Conservation (phyloP, 2,888 invertebrate species). For the Suillia variegata region DNA sequence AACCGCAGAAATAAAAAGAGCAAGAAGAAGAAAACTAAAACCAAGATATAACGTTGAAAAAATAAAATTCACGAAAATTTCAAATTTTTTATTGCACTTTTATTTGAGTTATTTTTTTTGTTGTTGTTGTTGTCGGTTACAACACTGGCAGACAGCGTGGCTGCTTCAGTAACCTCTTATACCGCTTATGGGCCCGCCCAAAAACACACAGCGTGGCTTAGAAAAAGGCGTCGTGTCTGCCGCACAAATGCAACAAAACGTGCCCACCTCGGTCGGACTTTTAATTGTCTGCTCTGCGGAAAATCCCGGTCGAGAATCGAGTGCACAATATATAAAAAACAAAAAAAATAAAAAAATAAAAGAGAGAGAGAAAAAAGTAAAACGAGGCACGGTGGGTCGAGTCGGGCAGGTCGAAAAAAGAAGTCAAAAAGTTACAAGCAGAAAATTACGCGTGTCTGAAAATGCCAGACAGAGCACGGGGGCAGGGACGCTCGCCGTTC, state of each 20-base stretch:
- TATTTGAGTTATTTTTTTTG: no score
- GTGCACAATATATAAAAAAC: no score
- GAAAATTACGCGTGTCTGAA: conserved; percentile 51
- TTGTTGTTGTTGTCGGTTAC: not conserved
- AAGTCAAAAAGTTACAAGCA: conserved; percentile 53
- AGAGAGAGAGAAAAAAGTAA: not conserved
- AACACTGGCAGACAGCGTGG: not conserved
- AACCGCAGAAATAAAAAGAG: no score
- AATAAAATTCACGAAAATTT: no score
- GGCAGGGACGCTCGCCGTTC: not conserved
- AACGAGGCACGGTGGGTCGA: not conserved
- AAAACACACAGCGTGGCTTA: not conserved
- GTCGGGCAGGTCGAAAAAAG: conserved; percentile 20
- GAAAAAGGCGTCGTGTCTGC: not conserved
- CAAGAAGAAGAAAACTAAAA: no score
- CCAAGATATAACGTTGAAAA: no score
- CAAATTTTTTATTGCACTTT: no score
- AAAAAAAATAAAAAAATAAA: not conserved
- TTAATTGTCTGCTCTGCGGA: not conserved
- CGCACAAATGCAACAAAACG: not conserved
- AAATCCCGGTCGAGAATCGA: no score
- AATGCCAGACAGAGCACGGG: not conserved
- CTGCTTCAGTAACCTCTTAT: not conserved
- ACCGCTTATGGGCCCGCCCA: not conserved
- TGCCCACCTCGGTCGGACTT: not conserved